A percentile compares a stretch with the other conserved stretches of the same genome.
Evolutionary conservation across 2,888 invertebrate genomes (phyloP).

Genomic region (Reticulitermes lucifugus): DNA sequence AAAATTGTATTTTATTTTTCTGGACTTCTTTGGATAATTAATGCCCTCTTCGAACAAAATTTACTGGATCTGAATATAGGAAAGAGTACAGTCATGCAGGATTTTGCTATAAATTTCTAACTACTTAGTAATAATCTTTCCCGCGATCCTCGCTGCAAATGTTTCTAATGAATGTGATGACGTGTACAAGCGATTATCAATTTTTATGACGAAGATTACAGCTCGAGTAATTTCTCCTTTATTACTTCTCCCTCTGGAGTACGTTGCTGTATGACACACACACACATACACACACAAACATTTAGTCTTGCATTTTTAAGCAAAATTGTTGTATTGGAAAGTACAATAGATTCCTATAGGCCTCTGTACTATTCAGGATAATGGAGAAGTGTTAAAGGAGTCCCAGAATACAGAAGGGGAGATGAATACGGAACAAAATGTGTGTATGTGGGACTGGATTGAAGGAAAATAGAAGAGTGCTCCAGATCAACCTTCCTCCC

Average conservation of each 20-base stretch:
- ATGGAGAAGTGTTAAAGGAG: constrained; percentile 2
- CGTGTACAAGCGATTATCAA: background rate
- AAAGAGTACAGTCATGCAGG: too few species aligned
- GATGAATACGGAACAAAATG: constrained; percentile 8
- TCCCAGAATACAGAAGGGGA: background rate
- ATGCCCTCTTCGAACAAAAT: too few species aligned
- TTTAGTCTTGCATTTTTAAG: constrained; percentile 6
- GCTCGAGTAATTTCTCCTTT: background rate
- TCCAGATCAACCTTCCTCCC: background rate
- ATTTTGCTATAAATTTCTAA: too few species aligned
- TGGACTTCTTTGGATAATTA: too few species aligned
- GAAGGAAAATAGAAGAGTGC: background rate
- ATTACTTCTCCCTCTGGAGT: background rate
- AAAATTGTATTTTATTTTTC: too few species aligned
- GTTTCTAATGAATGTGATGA: background rate
- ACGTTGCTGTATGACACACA: too few species aligned
- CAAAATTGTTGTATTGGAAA: background rate
- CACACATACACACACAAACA: background rate
- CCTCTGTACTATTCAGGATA: background rate
- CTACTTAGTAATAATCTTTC: too few species aligned
- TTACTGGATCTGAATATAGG: too few species aligned
- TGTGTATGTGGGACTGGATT: constrained; percentile 1
- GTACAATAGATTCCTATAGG: constrained; percentile 2
- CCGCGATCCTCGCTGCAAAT: too few species aligned
- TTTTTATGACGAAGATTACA: background rate